Evolutionary conservation across 2,113 vertebrate species (phyloP).

Genomic region (Pholis gunnellus): DNA sequence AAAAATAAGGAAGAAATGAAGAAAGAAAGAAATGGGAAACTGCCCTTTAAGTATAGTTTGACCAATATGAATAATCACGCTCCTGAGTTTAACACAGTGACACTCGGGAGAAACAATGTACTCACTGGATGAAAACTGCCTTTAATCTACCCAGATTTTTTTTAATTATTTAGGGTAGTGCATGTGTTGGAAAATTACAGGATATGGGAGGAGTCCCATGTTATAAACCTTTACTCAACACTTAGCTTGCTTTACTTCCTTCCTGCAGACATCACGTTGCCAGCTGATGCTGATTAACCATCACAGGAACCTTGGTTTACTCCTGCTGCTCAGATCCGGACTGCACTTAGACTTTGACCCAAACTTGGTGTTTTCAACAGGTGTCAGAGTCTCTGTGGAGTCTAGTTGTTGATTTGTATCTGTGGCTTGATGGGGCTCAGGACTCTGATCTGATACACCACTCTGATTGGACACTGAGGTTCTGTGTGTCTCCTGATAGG

Average conservation of each 20-base stretch:
- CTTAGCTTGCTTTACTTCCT: conserved; percentile 25
- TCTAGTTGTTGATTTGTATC: conserved; percentile 30
- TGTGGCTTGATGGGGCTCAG: conserved; percentile 20
- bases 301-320: conserved; percentile 18
- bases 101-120: conserved; percentile 39
- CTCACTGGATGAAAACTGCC: conserved; percentile 20
- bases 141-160: conserved; percentile 19
- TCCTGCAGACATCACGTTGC: conserved; percentile 3
- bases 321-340: conserved; percentile 23
- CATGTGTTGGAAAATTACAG: conserved; percentile 42
- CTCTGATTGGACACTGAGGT: conserved; percentile 59
- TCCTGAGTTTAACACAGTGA: conserved; percentile 65
- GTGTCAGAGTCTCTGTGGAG: conserved; percentile 33
- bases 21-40: conserved; percentile 5
- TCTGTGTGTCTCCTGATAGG: conserved; percentile 71
- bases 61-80: conserved; percentile 15
- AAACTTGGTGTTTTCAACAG: conserved; percentile 24
- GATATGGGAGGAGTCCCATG: background rate
- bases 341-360: conserved; percentile 41
- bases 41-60: conserved; percentile 30
- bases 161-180: conserved; percentile 6
- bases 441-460: conserved; percentile 48
- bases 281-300: conserved; percentile 10
- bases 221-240: conserved; percentile 9
- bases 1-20: background rate